A percentile compares a stretch with the other conserved stretches of the same genome.
phyloP scores from a whole-genome alignment of 2,797 vertebrate species.

The Oceanodroma leucorhoa region DNA sequence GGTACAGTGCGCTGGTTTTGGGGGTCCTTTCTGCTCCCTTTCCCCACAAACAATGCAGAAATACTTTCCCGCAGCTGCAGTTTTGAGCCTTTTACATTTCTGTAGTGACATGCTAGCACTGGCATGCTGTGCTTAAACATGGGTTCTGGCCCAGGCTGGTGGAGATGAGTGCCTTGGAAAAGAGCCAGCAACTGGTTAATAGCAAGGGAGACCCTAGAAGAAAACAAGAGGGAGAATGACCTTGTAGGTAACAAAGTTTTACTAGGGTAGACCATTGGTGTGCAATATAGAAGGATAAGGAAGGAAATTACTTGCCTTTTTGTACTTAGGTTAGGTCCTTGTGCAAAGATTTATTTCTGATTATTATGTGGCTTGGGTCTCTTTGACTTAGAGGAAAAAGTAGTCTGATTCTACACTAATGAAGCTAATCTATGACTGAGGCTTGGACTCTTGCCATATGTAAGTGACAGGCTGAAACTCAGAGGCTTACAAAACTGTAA shows the following conservation, averaged over 20 bases:
- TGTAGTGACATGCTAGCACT: not conserved
- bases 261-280: not conserved
- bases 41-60: not conserved
- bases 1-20: accelerated
- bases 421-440: not conserved
- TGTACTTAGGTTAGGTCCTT: not conserved
- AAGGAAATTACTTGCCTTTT: not conserved
- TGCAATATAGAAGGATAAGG: not conserved
- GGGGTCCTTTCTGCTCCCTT: not conserved
- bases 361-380: not conserved
- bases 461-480: not conserved
- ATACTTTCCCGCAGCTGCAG: not conserved
- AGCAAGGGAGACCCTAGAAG: not conserved
- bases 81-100: not conserved
- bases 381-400: not conserved
- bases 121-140: not conserved
- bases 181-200: not conserved
- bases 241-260: not conserved
- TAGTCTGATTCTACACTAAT: not conserved
- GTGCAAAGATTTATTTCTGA: not conserved
- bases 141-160: not conserved
- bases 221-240: not conserved
- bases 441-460: not conserved
- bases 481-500: not conserved
- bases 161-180: not conserved